These are phyloP conservation scores for Venustoraphidia nigricollis DNA, from an alignment of 2,888 invertebrate species.

Conservation along the genomic window DNA sequence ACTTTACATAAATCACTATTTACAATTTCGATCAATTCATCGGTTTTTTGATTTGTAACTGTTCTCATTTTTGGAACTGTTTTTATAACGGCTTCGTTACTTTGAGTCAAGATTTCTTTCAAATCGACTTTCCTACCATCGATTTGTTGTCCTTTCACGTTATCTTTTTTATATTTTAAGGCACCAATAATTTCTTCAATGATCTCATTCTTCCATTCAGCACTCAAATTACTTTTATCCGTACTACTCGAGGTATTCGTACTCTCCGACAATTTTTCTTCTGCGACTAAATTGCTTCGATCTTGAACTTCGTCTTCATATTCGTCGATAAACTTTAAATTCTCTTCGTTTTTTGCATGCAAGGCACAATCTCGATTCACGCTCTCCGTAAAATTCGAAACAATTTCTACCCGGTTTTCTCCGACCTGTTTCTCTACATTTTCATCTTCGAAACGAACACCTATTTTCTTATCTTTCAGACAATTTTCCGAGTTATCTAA, in stretches of 20 bases:
- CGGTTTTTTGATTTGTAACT: conserved; percentile 4
- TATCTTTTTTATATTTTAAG: no score
- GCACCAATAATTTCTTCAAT: conserved; percentile 18
- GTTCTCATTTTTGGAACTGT: background rate
- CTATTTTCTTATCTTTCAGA: background rate
- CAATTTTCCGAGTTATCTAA: no score
- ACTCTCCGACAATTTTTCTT: conserved; percentile 8
- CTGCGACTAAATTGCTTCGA: conserved; percentile 25
- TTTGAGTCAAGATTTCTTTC: no score
- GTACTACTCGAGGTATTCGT: no score
- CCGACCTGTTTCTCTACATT: background rate
- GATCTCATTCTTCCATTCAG: conserved; percentile 18
- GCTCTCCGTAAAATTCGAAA: background rate
- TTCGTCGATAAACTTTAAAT: conserved; percentile 25
- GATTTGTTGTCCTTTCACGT: no score
- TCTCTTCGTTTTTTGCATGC: conserved; percentile 18
- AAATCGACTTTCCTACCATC: no score
- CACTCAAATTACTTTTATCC: conserved; percentile 9
- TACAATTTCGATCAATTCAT: conserved; percentile 13
- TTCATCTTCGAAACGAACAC: conserved; percentile 3
- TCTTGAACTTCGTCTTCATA: conserved; percentile 24
- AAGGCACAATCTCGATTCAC: conserved; percentile 1
- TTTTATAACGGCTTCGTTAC: no score
- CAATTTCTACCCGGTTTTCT: background rate
- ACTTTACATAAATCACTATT: conserved; percentile 6